These are phyloP conservation scores for Tylochromis polylepis DNA, from an alignment of 2,113 vertebrate genomes.

Conservation along the genomic window DNA sequence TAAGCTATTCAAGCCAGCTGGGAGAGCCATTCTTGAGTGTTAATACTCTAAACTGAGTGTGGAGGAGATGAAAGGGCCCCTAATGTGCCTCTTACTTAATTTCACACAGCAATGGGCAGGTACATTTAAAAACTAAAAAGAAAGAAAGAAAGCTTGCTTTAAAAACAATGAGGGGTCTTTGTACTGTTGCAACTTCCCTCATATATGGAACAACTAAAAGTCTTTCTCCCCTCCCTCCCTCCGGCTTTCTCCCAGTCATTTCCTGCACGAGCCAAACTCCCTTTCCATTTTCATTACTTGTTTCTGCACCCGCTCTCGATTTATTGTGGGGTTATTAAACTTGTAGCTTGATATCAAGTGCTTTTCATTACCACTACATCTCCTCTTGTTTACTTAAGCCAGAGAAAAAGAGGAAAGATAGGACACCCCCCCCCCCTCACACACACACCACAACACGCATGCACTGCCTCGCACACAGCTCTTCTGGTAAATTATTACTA, in stretches of 20 bases:
- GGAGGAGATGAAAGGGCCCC: slow-evolving; percentile 27
- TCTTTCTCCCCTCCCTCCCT: slow-evolving; percentile 53
- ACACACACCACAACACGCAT: not conserved
- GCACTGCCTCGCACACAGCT: not conserved
- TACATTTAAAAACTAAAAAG: slow-evolving; percentile 18
- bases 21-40: slow-evolving; percentile 46
- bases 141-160: slow-evolving; percentile 19
- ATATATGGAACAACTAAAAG: slow-evolving; percentile 62
- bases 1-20: slow-evolving; percentile 40
- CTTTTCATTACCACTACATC: slow-evolving; percentile 64
- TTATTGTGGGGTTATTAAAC: slow-evolving; percentile 66
- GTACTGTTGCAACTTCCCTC: slow-evolving; percentile 54
- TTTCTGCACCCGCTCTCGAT: slow-evolving; percentile 55
- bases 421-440: not conserved
- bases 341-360: slow-evolving; percentile 64
- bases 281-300: slow-evolving; percentile 69
- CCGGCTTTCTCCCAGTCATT: slow-evolving; percentile 67
- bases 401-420: slow-evolving; percentile 1
- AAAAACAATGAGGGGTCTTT: slow-evolving; percentile 68
- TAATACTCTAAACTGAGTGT: slow-evolving; percentile 33
- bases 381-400: slow-evolving; percentile 58
- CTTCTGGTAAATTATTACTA: slow-evolving; percentile 13
- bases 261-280: slow-evolving; percentile 66
- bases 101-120: slow-evolving; percentile 35
- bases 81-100: slow-evolving; percentile 43